Base-by-base conservation (phyloP, 2,797 vertebrate genomes). In the Sebastes nivosus region DNA sequence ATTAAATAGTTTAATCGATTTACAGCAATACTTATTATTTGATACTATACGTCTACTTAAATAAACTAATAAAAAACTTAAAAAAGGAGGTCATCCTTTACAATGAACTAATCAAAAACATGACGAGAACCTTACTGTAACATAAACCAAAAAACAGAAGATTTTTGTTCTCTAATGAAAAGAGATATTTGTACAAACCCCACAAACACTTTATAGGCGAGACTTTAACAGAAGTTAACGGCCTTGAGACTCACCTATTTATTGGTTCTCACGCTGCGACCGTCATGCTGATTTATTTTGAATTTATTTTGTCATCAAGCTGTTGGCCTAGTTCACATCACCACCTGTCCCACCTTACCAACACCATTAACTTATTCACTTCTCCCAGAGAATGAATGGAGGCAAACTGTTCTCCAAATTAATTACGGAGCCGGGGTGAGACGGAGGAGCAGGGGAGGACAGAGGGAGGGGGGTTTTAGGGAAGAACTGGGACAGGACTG, bases 291-390 rank as follows among this genome's bases (percentile, higher is more conserved):
- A 74, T 79, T 71, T 71, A 59, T 72, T 70, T 25, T 16, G 18
- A 42, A 67, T 71, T 42, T 52, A 71, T 84, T 77, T 77, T 32
- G 81, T 75, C 75, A 55, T 71, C 22, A 12, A 29, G 68, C 42
- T 8, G 13, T 5, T 2, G 59, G 67, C 66, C 12, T 4, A 30
- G 30, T 42, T 57, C 67, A 57, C 79, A 27, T 75, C 77, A 25
- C 27, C 83, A 88, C 87, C 87, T 86, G 87, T 72, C 74, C 77
- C 72, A 79, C 79, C 77, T 84, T 4, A 70, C 38, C 69, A 10
- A 30, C 79, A 22, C 68, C 81, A 80, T 84, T 80, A 77, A 84
- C 84, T 78, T 58, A 20, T 65, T 61, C 70, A 52, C 81, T 82
- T 13, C 74, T 74, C 81, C 79, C 69, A n/a, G 5, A 52, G 20